Evolutionary conservation across 2,797 vertebrate species (phyloP), one percentile per base, ranked within the genome.

Genomic region (Myotis daubentonii): DNA sequence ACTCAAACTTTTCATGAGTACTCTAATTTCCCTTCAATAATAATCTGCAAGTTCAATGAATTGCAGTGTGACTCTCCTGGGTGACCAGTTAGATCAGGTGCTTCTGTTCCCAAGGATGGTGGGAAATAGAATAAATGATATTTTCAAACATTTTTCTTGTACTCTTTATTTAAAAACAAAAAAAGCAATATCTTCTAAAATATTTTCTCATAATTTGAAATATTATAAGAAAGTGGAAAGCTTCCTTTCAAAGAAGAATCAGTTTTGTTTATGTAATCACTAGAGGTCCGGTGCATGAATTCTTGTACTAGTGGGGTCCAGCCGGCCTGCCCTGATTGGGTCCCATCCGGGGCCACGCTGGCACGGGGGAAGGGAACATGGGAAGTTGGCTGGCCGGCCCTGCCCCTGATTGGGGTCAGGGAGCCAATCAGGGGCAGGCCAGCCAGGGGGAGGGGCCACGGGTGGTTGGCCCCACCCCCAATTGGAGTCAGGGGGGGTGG

Each of bases 161-260:
- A n/a, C 72, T 82, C 49, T 78, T 2, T 83, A n/a, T 87, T 53
- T 89, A 66, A 74, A 88, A 75, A 13, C 5, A 79, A 80, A 49
- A 19, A 38, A 47, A 75, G 7, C 12, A 57, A 9, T 2, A 0
- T 83, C 13, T 93, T 70, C 4, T 51, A 79, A 13, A 92, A 81
- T 53, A 4, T 38, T 70, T 92, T 86, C 15, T 19, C 8, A 71
- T 16, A 87, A 23, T 60, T 68, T 87, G 36, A 95, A 89, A 89
- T 88, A 74, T 51, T 38, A 36, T 36, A 80, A 91, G 28, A 19
- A 51, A 89, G 30, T 82, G 7, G 38, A 87, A 81, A 51, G 2
- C 36, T 71, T 90, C 28, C 41, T 74, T 71, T 49, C 16, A 82
- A 92, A 38, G 7, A 81, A 70, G 5, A 25, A 62, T 89, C 44